Evolutionary conservation across 30 jellyfish, hydroid and myxozoan species (phyloP), one percentile per base, ranked within the genome.

Genomic region (Aurelia sp.): DNA sequence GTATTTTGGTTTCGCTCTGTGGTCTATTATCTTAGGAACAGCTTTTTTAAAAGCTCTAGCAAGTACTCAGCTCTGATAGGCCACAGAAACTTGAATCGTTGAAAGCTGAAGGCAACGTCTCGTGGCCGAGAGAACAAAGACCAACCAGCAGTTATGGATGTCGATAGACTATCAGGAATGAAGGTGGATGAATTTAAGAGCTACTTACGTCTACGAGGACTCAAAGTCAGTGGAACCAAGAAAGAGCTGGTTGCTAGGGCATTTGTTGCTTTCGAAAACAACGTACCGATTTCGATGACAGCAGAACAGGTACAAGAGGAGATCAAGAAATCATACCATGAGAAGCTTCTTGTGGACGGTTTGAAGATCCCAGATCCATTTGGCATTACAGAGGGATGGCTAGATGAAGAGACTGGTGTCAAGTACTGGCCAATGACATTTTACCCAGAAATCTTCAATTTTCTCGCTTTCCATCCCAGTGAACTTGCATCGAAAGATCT

Each of bases 281-380:
- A 57, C 47, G 85, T 68, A 9, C 75, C 63, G 20, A 67, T 83
- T 61, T 60, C 67, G 20, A 57, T 24, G 33, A 67, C 92, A 1
- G 92, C 92, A 11, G 78, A 82, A 55, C 78, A 82, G 38, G 86
- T 82, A 66, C 78, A 82, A 53, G 75, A 30, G 13, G 84, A 80
- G 21, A 30, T 78, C 11, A 74, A 58, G 15, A 38, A 18, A 5
- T 83, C 38, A 1, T 80, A 80, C 58, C 9, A 15, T 9, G 33
- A 33, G n/a, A 67, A 67, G 47, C 92, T 82, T 11, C 16, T 8
- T 4, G 51, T 69, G 50, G 92, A 47, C 6, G 85, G 35, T 38
- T 30, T 8, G 27, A 41, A 9, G 7, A 22, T 86, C 3, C 96
- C 96, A 24, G 91, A 86, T 77, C 87, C 96, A 5, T 41, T 77